Evolutionary conservation across 2,113 vertebrate genomes (phyloP), one percentile per base, ranked within the genome.

Genomic region (Syrmaticus mikado): DNA sequence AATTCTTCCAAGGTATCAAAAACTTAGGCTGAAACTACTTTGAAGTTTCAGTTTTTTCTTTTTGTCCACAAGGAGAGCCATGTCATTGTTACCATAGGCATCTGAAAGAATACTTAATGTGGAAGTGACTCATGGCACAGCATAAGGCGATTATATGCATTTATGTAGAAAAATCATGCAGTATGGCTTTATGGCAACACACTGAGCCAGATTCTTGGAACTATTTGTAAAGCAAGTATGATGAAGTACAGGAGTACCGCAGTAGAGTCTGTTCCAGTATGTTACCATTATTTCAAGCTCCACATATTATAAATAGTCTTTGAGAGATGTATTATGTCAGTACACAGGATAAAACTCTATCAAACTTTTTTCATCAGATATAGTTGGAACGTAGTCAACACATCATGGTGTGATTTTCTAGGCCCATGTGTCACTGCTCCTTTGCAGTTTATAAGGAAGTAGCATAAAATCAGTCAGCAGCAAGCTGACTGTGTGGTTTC

Each of bases 81-180:
- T 96, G 73, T 86, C 58, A 87, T 92, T 94, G 89, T 74, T 53
- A 67, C 72, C 60, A 53, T 68, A 82, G 85, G 87, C 52, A 21
- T 92, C 65, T 82, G 91, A 92, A 85, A 89, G 93, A 93, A 89
- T 87, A 36, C n/a, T 89, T 94, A 74, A 61, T 85, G 61, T 83
- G 74, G 53, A 87, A 77, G 85, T 94, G 95, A 96, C 92, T 96
- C 91, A 97, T 28, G 86, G 71, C 67, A 91, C 80, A 89, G 90
- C 95, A 93, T 75, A 93, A 90, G 87, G 93, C 93, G 76, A 68
- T 83, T 96, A 91, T 75, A 71, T 94, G 61, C 72, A 84, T 88
- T 95, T 89, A 71, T 92, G 85, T 93, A 24, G 94, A 76, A 89
- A 81, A 87, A 90, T 84, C 61, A 66, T 82, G 67, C 78, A 87